Conservation (phyloP, 2,797 vertebrate genomes). For the Enteromius trimaculatus region DNA sequence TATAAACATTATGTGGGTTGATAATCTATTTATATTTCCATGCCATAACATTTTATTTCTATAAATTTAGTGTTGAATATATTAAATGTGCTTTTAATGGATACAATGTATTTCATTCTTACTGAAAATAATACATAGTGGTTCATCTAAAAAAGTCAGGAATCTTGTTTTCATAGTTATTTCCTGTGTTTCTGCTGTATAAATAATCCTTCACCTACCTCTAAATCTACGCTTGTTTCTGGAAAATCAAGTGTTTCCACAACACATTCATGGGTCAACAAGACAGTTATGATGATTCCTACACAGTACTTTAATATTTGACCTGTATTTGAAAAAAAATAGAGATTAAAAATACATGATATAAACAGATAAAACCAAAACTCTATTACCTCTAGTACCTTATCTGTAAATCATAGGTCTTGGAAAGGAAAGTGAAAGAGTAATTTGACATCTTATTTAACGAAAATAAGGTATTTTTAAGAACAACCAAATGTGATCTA, state of each 20-base stretch:
- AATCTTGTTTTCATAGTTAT: neutral
- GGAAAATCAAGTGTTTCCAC: constrained; percentile 51
- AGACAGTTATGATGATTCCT: constrained; percentile 3
- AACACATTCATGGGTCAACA: constrained; percentile 37
- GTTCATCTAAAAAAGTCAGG: neutral
- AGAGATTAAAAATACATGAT: neutral
- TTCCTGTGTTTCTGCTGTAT: neutral
- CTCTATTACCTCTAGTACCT: neutral
- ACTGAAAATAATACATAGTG: neutral
- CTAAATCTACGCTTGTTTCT: constrained; percentile 27
- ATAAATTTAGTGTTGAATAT: neutral
- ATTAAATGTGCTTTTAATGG: neutral
- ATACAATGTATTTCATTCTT: neutral
- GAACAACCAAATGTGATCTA: neutral
- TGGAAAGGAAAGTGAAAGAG: neutral
- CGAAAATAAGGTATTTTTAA: neutral
- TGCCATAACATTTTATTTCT: neutral
- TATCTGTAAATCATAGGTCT: neutral
- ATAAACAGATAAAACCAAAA: neutral
- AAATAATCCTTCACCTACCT: constrained; percentile 9
- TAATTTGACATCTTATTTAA: neutral
- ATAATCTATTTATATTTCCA: neutral
- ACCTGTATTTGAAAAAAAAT: neutral
- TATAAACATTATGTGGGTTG: neutral
- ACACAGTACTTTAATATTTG: constrained; percentile 7